phyloP scores from a whole-genome alignment of 2,888 invertebrate genomes.

The Miltochrista miniata region DNA sequence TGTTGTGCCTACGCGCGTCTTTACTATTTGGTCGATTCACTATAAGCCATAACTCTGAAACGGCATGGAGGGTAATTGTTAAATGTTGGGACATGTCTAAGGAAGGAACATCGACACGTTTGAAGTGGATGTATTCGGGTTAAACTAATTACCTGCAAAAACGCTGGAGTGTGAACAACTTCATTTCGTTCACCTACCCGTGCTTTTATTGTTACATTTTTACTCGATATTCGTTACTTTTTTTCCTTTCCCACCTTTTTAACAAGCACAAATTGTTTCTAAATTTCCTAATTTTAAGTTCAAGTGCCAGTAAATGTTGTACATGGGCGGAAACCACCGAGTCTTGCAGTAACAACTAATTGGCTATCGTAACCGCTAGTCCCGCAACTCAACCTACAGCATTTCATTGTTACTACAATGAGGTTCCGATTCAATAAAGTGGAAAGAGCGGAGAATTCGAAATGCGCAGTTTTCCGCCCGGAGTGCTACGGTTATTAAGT shows the following conservation, averaged over 20 bases:
- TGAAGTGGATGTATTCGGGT: too few relatives aligned
- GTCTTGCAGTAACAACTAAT: conserved; percentile 4
- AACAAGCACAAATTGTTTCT: not conserved
- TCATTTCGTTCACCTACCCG: too few relatives aligned
- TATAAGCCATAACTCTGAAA: too few relatives aligned
- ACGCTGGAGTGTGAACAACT: too few relatives aligned
- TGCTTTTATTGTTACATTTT: too few relatives aligned
- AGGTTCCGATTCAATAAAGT: not conserved
- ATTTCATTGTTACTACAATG: conserved; percentile 1
- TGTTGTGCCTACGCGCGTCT: too few relatives aligned
- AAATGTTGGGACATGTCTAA: too few relatives aligned
- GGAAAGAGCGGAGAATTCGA: not conserved
- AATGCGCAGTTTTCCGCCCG: not conserved
- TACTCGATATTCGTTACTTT: not conserved
- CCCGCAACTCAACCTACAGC: not conserved
- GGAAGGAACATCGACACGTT: too few relatives aligned
- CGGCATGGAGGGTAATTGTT: too few relatives aligned
- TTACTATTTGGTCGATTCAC: too few relatives aligned
- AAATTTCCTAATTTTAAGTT: not conserved
- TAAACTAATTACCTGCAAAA: too few relatives aligned
- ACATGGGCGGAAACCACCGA: conserved; percentile 1
- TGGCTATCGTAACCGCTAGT: not conserved
- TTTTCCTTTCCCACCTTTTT: too few relatives aligned
- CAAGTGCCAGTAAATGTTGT: not conserved
- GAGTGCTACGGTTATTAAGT: not conserved